These are phyloP conservation scores for Xestia c-nigrum DNA, from an alignment of 2,888 invertebrate species.

Conservation along the genomic window DNA sequence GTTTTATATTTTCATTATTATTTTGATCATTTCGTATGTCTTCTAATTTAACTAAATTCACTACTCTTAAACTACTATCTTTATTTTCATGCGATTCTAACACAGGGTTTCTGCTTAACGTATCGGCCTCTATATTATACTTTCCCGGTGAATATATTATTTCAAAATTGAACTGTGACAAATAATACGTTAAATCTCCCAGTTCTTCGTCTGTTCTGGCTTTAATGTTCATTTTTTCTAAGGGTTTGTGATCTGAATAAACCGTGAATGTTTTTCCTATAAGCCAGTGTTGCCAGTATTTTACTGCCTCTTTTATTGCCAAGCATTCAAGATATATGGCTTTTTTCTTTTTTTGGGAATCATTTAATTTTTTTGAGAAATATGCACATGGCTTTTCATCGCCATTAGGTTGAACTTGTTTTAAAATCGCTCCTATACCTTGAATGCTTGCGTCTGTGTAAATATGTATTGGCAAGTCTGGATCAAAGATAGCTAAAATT, in stretches of 20 bases:
- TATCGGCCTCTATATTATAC: constrained; percentile 7
- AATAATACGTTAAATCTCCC: background rate
- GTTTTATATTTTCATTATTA: constrained; percentile 3
- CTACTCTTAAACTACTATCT: background rate
- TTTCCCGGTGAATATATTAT: constrained; percentile 6
- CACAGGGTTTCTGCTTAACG: constrained; percentile 2
- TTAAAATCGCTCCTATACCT: background rate
- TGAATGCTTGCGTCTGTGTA: too few species aligned
- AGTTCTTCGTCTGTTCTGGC: constrained; percentile 5
- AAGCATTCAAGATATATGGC: constrained; percentile 2
- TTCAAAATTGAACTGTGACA: background rate
- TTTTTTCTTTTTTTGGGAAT: background rate
- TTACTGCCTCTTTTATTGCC: constrained; percentile 2
- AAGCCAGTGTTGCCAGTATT: constrained; percentile 19
- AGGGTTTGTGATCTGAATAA: background rate
- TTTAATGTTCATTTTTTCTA: constrained; percentile 8
- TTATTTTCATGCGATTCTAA: background rate
- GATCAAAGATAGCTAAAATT: background rate
- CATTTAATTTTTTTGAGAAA: background rate
- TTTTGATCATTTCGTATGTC: background rate
- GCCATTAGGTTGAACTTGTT: background rate
- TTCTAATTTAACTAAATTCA: background rate
- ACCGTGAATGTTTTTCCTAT: background rate
- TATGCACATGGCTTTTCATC: constrained; percentile 6
- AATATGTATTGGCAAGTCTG: background rate